Base-by-base conservation (phyloP, 2,113 vertebrate species). In the Pyxicephalus adspersus region DNA sequence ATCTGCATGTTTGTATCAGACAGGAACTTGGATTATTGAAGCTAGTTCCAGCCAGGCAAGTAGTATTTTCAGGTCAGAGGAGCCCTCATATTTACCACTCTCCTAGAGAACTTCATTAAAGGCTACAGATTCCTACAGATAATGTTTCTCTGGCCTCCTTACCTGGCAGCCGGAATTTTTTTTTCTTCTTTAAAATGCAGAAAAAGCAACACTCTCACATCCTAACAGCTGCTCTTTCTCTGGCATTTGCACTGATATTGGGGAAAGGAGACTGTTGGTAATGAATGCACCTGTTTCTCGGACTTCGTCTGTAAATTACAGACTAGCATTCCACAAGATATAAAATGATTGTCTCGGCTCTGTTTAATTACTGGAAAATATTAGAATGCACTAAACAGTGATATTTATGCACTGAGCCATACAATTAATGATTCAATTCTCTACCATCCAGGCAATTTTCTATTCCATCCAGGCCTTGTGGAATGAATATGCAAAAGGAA, bases 301-400 rank as follows among this genome's bases (percentile, higher is more conserved):
- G 51, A 55, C 54, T 34, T 34, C 19, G 13, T 5, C 7, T 26
- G 26, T 57, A 31, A 23, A 71, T 64, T 71, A 71, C 11, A 22
- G 58, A 38, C 25, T n/a, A 29, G 25, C 25, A 28, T 8, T 29
- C 54, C 71, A 58, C 25, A 26, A 29, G 2, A 63, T 71, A 57
- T 72, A 80, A 80, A 50, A 25, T 45, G 38, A 61, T 51, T 79
- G 64, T 20, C 65, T 58, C 57, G 22, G 31, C 45, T 77, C 61
- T 61, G 61, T 77, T 52, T n/a, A 77, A 77, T 77, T 54, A 64
- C 60, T 54, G 45, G 75, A 77, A 77, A 77, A 65, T 55, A 77
- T 77, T 77, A 65, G 34, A 77, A 64, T 52, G 63, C 51, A 16
- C 60, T 20, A 76, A 76, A 28, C 25, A 22, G 23, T 51, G 74